Percentiles rank a stretch among this genome's conserved stretches.
These are phyloP conservation scores for Lineus longissimus DNA, from an alignment of 1,140 invertebrate species.

Conservation along the genomic window DNA sequence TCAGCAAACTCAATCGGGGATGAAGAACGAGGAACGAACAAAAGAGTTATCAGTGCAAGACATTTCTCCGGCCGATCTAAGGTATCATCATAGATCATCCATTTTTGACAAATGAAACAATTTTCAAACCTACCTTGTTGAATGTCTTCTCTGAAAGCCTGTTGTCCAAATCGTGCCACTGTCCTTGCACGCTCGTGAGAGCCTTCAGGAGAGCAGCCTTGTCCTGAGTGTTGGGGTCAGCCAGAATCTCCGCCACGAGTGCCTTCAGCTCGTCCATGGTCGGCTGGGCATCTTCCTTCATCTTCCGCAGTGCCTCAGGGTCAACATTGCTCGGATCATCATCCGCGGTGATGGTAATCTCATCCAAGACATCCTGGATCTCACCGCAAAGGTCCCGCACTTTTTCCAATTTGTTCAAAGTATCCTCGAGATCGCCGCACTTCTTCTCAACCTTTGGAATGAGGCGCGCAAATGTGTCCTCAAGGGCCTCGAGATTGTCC, in stretches of 20 bases:
- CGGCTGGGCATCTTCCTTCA: slow-evolving; percentile 40
- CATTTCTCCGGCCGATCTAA: no score
- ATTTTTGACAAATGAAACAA: no score
- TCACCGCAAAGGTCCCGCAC: slow-evolving; percentile 77
- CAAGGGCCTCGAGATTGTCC: slow-evolving; percentile 71
- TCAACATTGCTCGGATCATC: slow-evolving; percentile 29
- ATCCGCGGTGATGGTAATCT: slow-evolving; percentile 27
- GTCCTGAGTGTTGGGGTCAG: slow-evolving; percentile 38
- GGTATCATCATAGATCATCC: no score
- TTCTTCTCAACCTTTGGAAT: slow-evolving; percentile 79
- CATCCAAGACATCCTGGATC: slow-evolving; percentile 69
- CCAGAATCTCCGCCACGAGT: slow-evolving; percentile 32
- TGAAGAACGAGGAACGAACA: no score
- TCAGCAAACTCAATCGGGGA: no score
- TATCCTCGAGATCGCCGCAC: slow-evolving; percentile 79
- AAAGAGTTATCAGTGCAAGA: no score
- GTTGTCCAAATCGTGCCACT: slow-evolving; percentile 52
- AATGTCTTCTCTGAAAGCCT: slow-evolving; percentile 47
- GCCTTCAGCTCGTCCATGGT: slow-evolving; percentile 40
- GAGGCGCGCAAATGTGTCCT: slow-evolving; percentile 66
- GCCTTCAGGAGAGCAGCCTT: slow-evolving; percentile 40
- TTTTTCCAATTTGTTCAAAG: slow-evolving; percentile 88
- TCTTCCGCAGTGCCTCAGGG: slow-evolving; percentile 38
- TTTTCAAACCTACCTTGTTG: slow-evolving; percentile 35
- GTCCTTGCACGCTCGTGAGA: slow-evolving; percentile 42